Evolutionary conservation across 2,113 vertebrate genomes (phyloP).

Genomic region (Istiophorus platypterus): DNA sequence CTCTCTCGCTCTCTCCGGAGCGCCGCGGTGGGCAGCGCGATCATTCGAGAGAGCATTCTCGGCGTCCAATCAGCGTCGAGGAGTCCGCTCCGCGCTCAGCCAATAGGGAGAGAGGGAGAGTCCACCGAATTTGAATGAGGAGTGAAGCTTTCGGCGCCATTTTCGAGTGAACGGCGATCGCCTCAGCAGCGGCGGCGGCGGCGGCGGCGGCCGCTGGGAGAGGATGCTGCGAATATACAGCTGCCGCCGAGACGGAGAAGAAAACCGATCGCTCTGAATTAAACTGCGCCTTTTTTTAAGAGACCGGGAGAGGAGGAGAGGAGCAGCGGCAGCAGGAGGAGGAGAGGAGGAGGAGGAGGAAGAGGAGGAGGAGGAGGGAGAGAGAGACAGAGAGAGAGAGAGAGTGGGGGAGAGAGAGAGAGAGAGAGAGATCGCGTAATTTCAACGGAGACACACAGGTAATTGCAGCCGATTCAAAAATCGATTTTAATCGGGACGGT

Average conservation of each 20-base stretch:
- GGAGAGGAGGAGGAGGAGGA: too few relatives aligned
- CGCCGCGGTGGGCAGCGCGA: constrained; percentile 84
- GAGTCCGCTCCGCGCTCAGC: constrained; percentile 83
- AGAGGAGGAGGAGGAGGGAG: too few relatives aligned
- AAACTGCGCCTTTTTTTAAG: constrained; percentile 68
- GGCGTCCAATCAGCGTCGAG: constrained; percentile 78
- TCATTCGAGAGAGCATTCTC: constrained; percentile 86
- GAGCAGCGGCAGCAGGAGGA: too few relatives aligned
- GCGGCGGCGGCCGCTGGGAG: too few relatives aligned
- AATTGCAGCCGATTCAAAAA: constrained; percentile 34
- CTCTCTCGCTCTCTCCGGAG: constrained; percentile 45
- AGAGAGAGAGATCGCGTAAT: constrained; percentile 17
- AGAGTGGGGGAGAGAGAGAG: too few relatives aligned
- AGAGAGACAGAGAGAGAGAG: too few relatives aligned
- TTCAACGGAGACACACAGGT: constrained; percentile 55
- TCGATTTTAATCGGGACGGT: constrained; percentile 7
- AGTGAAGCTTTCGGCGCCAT: constrained; percentile 98
- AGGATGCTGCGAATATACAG: constrained; percentile 72
- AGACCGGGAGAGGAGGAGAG: too few relatives aligned
- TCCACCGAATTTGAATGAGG: constrained; percentile 98
- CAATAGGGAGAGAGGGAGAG: constrained; percentile 86
- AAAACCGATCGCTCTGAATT: constrained; percentile 56
- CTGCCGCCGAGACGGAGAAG: constrained; percentile 50
- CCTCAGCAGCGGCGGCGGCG: constrained; percentile 87
- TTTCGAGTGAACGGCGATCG: constrained; percentile 94